Percentiles rank a stretch among this genome's conserved stretches.
Conservation (phyloP, 2,797 vertebrate species). For the Lates japonicus region DNA sequence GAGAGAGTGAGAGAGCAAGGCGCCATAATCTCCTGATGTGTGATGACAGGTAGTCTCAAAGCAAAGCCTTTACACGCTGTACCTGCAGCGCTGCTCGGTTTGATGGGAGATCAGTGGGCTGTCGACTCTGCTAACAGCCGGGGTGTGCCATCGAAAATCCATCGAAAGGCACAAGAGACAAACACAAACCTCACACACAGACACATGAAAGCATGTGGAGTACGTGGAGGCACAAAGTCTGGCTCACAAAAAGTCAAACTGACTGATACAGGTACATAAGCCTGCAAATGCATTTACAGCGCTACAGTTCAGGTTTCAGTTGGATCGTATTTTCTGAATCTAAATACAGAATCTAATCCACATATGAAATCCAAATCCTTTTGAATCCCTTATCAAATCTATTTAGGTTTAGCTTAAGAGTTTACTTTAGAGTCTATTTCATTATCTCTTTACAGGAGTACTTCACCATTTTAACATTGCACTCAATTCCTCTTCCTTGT, state of each 20-base stretch:
- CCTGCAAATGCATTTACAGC: constrained; percentile 16
- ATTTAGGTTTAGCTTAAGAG: constrained; percentile 13
- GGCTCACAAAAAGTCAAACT: constrained; percentile 11
- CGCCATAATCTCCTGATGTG: constrained; percentile 74
- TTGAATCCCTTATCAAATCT: constrained; percentile 13
- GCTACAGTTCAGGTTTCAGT: background rate
- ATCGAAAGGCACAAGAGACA: constrained; percentile 59
- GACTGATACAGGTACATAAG: constrained; percentile 26
- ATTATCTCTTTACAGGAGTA: background rate
- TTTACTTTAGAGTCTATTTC: background rate
- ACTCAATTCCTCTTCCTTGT: background rate
- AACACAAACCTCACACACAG: constrained; percentile 59
- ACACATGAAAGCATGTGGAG: constrained; percentile 58
- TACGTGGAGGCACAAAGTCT: constrained; percentile 15
- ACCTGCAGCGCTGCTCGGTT: constrained; percentile 78
- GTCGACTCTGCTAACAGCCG: constrained; percentile 78
- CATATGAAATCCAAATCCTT: constrained; percentile 26
- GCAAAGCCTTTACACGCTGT: constrained; percentile 73
- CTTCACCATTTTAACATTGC: no score
- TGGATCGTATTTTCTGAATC: constrained; percentile 22
- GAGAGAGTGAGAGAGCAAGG: constrained; percentile 57
- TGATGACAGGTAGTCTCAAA: constrained; percentile 84
- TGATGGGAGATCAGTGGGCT: constrained; percentile 83
- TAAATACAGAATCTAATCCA: constrained; percentile 35
- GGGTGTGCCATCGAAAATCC: constrained; percentile 65